Evolutionary conservation across 2,113 vertebrate genomes (phyloP).

Genomic region (Dicaeum eximium): DNA sequence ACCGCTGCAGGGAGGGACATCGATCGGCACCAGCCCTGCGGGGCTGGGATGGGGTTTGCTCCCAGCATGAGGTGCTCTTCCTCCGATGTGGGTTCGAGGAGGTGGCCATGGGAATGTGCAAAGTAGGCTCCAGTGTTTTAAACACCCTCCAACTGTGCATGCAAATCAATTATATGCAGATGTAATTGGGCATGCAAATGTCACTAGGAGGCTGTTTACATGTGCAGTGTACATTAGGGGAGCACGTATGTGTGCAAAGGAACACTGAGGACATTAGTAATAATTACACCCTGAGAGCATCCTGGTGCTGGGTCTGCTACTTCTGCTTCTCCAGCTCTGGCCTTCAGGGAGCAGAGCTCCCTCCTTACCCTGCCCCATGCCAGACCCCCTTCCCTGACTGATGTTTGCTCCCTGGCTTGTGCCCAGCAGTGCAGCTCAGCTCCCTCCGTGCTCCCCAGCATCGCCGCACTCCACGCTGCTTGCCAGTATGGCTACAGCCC

Average conservation of each 20-base stretch:
- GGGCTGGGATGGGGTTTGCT: not conserved
- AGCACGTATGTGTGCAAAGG: not conserved
- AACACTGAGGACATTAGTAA: not conserved
- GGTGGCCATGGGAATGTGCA: not conserved
- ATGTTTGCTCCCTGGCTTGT: not conserved
- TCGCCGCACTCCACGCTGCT: accelerated
- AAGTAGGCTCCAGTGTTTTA: constrained; percentile 7
- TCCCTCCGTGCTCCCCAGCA: not conserved
- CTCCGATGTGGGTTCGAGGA: accelerated
- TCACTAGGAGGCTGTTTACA: constrained; percentile 47
- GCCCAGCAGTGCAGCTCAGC: not conserved
- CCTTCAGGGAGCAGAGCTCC: not conserved
- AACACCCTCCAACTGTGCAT: constrained; percentile 39
- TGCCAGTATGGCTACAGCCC: not conserved
- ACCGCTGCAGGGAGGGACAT: accelerated
- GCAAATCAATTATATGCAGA: constrained; percentile 54
- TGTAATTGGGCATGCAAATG: constrained; percentile 58
- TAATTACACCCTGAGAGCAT: not conserved
- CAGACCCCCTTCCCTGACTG: accelerated
- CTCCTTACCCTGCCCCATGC: not conserved
- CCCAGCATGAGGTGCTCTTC: not conserved
- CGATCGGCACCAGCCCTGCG: accelerated
- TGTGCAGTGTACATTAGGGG: not conserved
- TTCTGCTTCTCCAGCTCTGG: not conserved
- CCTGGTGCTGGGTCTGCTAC: not conserved